Evolutionary conservation across 2,888 invertebrate genomes (phyloP), one percentile per base, ranked within the genome.

Genomic region (Synanthedon formicaeformis): DNA sequence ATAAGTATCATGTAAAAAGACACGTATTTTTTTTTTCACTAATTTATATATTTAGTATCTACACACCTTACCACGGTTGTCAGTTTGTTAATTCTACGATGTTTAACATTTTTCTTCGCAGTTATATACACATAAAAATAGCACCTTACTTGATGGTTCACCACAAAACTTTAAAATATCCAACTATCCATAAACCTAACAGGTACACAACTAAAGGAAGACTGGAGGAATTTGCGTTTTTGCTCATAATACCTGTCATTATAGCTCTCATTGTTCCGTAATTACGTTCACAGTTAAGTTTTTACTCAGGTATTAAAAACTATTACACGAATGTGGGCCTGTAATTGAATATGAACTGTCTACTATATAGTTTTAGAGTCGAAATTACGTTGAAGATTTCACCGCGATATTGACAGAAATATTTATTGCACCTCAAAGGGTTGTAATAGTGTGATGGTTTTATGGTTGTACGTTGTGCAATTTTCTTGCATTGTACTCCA

Each of bases 381-480:
- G 52, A 63, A 57, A 60, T 57, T 70, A 6, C n/a, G 6, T 49
- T 50, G 6, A 12, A 11, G 23, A 11, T 27, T 14, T 50, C 52
- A 57, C 59, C 5, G 55, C 57, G 57, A 62, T 61, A 69, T 65
- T 73, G 75, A 75, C 74, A 74, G 73, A 62, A 65, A 72, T 74
- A 81, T 83, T 81, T 83, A 84, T 82, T 76, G 62, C 78, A 81
- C 81, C 78, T 82, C 71, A 85, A 85, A 85, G 86, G 85, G 83
- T 84, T 85, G 76, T 71, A 78, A 78, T 72, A 69, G 71, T 61
- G 63, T 74, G 75, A 84, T 82, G 78, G 80, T 78, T 85, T 85
- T 85, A 86, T 84, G 82, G 78, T 70, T 69, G 69, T 70, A 71
- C 70, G 72, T 83, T 81, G 78, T 78, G 82, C 81, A 84, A 82